These are phyloP conservation scores for Aphelenchoides fujianensis DNA, from an alignment of 1,140 invertebrate genomes.

Conservation along the genomic window DNA sequence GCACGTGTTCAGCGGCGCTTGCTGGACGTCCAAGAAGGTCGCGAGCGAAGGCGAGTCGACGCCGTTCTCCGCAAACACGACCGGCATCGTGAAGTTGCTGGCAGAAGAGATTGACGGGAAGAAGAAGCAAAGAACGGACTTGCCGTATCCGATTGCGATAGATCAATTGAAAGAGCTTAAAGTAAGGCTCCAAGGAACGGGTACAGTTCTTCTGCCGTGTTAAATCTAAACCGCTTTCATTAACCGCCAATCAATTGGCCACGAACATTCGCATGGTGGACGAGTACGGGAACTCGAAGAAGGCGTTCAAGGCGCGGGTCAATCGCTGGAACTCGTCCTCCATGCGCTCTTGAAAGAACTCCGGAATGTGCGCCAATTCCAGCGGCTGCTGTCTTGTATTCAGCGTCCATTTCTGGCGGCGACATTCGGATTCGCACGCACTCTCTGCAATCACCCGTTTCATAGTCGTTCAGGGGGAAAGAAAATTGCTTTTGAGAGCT, in stretches of 20 bases:
- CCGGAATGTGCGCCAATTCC: background rate
- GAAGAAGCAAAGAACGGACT: too few species aligned
- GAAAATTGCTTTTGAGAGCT: background rate
- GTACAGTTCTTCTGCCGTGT: background rate
- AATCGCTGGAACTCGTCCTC: background rate
- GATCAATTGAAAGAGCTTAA: background rate
- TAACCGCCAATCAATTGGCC: background rate
- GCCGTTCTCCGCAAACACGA: slow-evolving; percentile 1
- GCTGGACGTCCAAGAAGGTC: background rate
- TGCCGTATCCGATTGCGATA: background rate
- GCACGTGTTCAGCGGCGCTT: slow-evolving; percentile 4
- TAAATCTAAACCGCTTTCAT: background rate
- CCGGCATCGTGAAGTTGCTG: slow-evolving; percentile 1
- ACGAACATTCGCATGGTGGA: background rate
- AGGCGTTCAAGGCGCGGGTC: background rate
- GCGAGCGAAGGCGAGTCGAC: background rate
- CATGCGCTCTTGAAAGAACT: background rate
- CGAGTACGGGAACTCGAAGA: background rate
- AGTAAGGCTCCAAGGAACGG: background rate
- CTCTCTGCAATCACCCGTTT: background rate
- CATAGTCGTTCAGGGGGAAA: background rate
- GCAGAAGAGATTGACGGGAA: too few species aligned
- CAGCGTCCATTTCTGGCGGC: background rate
- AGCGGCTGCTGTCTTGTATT: background rate
- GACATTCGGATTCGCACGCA: background rate